Evolutionary conservation across 2,888 invertebrate species (phyloP).

Genomic region (Trichopoda pennipes): DNA sequence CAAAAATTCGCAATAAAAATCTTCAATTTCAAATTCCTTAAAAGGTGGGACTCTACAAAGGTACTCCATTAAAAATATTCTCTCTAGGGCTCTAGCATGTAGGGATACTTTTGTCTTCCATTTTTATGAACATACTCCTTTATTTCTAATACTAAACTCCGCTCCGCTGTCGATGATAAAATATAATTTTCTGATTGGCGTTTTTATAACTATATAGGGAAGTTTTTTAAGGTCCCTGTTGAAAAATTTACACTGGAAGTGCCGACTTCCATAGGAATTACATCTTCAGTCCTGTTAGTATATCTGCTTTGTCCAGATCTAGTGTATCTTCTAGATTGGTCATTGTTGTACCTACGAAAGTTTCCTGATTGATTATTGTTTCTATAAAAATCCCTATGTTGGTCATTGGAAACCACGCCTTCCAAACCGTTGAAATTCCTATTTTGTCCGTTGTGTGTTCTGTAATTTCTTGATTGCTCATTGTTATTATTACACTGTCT

Average conservation of each 20-base stretch:
- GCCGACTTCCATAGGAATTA: neutral
- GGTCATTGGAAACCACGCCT: neutral
- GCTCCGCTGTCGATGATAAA: constrained; percentile 64
- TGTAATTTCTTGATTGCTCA: too few species aligned
- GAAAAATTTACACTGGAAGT: neutral
- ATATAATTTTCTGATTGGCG: constrained; percentile 17
- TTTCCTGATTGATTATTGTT: neutral
- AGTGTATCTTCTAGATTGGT: neutral
- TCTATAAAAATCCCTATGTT: neutral
- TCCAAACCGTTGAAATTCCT: too few species aligned
- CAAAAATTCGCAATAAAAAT: constrained; percentile 8
- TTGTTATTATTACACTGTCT: too few species aligned
- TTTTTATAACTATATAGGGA: constrained; percentile 15
- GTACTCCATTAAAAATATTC: neutral
- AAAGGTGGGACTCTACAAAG: constrained; percentile 27
- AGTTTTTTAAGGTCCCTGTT: neutral
- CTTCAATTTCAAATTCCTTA: neutral
- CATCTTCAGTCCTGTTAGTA: neutral
- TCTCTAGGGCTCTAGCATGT: constrained; percentile 10
- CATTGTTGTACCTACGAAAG: neutral
- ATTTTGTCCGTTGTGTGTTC: too few species aligned
- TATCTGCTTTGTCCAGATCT: neutral
- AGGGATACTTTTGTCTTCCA: constrained; percentile 33
- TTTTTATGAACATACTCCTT: constrained; percentile 47
- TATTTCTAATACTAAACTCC: constrained; percentile 58